phyloP scores from a whole-genome alignment of 2,797 vertebrate species.

The Pogonophryne albipinna region DNA sequence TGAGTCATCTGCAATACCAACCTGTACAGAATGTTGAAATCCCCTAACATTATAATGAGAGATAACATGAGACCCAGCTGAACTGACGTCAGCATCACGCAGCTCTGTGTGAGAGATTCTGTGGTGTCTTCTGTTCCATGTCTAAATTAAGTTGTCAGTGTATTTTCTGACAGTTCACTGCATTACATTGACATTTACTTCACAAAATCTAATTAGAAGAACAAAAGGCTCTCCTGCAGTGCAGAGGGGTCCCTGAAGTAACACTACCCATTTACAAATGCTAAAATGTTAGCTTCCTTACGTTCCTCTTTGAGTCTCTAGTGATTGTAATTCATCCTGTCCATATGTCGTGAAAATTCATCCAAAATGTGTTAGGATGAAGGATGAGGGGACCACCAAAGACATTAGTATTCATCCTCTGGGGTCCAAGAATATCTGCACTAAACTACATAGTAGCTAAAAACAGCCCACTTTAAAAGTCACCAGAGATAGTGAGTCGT shows the following conservation, averaged over 20 bases:
- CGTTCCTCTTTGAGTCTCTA: not conserved
- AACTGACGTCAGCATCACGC: not conserved
- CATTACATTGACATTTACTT: conserved; percentile 13
- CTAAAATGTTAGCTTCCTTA: not conserved
- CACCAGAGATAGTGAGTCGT: too few relatives aligned
- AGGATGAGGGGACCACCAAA: not conserved
- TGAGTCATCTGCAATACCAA: not conserved
- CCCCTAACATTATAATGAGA: not conserved
- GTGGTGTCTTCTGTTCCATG: not conserved
- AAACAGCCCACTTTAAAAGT: not conserved
- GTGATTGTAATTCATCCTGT: not conserved
- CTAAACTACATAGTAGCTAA: not conserved
- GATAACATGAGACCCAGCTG: not conserved
- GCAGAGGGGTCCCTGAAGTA: not conserved
- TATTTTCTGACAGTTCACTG: not conserved
- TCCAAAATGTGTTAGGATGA: not conserved
- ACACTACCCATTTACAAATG: not conserved
- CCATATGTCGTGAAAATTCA: not conserved
- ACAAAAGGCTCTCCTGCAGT: conserved; percentile 18
- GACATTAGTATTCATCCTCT: not conserved
- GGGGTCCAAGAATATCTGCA: not conserved
- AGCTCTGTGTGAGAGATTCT: not conserved
- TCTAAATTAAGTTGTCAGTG: conserved; percentile 8
- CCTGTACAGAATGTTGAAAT: not conserved
- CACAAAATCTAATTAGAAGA: conserved; percentile 34